Conservation (phyloP, 2,113 vertebrate genomes). For the Amphiprion percula region DNA sequence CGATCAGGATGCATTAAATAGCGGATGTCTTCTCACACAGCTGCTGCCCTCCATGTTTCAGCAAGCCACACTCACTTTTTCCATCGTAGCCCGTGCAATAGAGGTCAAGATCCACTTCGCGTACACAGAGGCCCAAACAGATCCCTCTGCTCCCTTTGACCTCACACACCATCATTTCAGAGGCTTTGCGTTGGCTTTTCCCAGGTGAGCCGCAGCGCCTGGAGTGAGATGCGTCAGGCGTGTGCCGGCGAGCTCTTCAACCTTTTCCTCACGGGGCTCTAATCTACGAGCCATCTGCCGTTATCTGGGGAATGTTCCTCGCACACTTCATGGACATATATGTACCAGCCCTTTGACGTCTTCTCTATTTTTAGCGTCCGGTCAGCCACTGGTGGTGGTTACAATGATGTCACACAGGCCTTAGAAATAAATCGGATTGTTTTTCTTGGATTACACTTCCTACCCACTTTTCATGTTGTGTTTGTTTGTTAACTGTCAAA, state of each 20-base stretch:
- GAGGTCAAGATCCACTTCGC: slow-evolving; percentile 66
- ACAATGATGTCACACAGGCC: slow-evolving; percentile 75
- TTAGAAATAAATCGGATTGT: slow-evolving; percentile 78
- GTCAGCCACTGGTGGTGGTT: slow-evolving; percentile 63
- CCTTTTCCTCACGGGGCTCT: slow-evolving; percentile 38
- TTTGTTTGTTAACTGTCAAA: slow-evolving; percentile 63
- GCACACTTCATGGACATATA: slow-evolving; percentile 84
- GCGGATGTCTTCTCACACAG: slow-evolving; percentile 45
- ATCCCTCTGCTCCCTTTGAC: slow-evolving; percentile 25
- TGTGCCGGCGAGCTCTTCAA: slow-evolving; percentile 44
- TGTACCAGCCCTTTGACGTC: slow-evolving; percentile 77
- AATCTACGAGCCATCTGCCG: slow-evolving; percentile 77
- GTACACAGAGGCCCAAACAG: slow-evolving; percentile 55
- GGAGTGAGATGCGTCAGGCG: slow-evolving; percentile 19
- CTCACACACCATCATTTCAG: neutral
- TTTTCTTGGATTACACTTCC: slow-evolving; percentile 71
- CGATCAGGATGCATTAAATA: slow-evolving; percentile 18
- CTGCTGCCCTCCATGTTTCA: slow-evolving; percentile 49
- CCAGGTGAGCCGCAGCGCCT: slow-evolving; percentile 48
- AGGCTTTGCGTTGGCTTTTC: neutral
- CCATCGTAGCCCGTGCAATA: slow-evolving; percentile 42
- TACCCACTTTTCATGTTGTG: slow-evolving; percentile 57
- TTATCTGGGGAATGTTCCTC: slow-evolving; percentile 80
- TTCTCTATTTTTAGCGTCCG: slow-evolving; percentile 78
- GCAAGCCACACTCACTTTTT: slow-evolving; percentile 51